Evolutionary conservation across 30 jellyfish, hydroid and myxozoan genomes (phyloP).

Genomic region (Hydra vulgaris): DNA sequence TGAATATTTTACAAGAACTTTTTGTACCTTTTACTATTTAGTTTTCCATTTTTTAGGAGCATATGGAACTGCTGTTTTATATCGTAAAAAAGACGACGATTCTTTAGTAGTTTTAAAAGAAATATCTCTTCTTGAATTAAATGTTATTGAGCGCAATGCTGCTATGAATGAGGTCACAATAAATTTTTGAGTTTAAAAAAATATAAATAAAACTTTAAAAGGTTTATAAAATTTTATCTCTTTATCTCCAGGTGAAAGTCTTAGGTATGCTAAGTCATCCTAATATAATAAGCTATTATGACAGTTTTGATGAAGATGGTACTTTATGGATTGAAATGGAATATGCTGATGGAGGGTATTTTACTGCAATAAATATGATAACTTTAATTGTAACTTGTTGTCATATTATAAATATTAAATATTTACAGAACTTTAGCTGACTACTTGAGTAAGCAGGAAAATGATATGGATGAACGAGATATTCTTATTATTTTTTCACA

Average conservation of each 20-base stretch:
- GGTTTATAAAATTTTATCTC: neutral
- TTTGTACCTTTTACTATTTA: too few relatives aligned
- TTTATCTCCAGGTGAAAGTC: constrained; percentile 50
- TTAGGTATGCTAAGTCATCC: constrained; percentile 87
- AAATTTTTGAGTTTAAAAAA: neutral
- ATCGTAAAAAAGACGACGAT: constrained; percentile 76
- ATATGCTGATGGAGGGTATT: constrained; percentile 91
- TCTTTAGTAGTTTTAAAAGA: constrained; percentile 69
- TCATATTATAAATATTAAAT: too few relatives aligned
- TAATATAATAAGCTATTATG: constrained; percentile 65
- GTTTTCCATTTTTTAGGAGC: constrained; percentile 33
- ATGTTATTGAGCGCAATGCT: constrained; percentile 57
- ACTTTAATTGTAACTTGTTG: too few relatives aligned
- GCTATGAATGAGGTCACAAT: constrained; percentile 63
- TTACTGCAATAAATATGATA: neutral
- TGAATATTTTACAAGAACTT: neutral
- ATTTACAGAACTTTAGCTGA: constrained; percentile 50
- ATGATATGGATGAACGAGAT: constrained; percentile 65
- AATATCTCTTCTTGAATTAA: constrained; percentile 57
- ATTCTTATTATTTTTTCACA: constrained; percentile 57
- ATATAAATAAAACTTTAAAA: neutral
- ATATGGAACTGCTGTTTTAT: constrained; percentile 77
- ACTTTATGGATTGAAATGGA: constrained; percentile 89
- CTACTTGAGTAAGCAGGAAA: constrained; percentile 43
- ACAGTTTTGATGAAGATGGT: constrained; percentile 90